Evolutionary conservation across 2,888 invertebrate species (phyloP), one percentile per base, ranked within the genome.

Genomic region (Cerastis rubricosa): DNA sequence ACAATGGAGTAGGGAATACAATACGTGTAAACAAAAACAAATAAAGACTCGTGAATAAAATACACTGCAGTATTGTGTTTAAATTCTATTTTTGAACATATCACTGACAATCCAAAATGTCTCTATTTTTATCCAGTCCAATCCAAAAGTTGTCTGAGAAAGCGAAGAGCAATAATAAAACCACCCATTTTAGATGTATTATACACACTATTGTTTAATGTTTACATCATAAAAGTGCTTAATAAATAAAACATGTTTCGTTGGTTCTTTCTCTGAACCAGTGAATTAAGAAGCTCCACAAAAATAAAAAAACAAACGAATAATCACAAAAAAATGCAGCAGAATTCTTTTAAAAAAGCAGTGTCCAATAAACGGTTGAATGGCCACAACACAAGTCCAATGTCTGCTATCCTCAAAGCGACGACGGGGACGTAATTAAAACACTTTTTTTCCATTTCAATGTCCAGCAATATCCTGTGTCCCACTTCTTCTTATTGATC

Each of bases 381-480:
- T 70, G 65, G 61, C 73, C 72, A 81, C 78, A 87, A 81, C 77
- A 83, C 76, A 88, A 89, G 88, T 86, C 71, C 78, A 83, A 40
- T 51, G 49, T 80, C 78, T 69, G 75, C 76, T 84, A 84, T 85
- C 83, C 82, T 88, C 90, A 91, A 93, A 91, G 91, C 89, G 87
- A 84, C 88, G 64, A 84, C 88, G 64, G 81, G 82, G 80, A 85
- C 89, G 92, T 94, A 94, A 95, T 95, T 94, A 94, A 93, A 93
- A 89, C 88, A 84, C 88, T 89, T 90, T 92, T 93, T 90, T 92
- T 92, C 89, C 85, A 89, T 89, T 92, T 89, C 91, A 89, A 90
- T 93, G 92, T 92, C 91, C 91, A 90, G 91, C 92, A 94, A 95
- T 94, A 94, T 94, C 93, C 94, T 91, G 91, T 89, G 94, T 91